phyloP scores from a whole-genome alignment of 1,140 invertebrate genomes.

The Drosophila suzukii region DNA sequence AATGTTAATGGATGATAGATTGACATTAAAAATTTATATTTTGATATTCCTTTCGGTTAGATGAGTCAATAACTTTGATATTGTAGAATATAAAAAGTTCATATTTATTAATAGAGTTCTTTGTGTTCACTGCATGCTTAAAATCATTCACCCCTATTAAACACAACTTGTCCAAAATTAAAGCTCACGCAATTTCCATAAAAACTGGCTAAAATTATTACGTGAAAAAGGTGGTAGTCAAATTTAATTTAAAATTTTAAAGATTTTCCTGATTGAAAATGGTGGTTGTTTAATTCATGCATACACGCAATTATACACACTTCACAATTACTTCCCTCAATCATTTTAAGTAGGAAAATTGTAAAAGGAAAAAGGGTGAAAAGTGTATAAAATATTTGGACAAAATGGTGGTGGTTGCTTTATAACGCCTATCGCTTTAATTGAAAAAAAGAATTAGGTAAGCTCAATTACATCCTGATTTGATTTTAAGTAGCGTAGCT shows the following conservation, averaged over 20 bases:
- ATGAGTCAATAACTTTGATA: too few relatives aligned
- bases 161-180: neutral
- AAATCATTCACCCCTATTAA: neutral
- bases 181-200: neutral
- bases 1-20: too few relatives aligned
- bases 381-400: neutral
- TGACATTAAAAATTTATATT: neutral
- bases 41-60: neutral
- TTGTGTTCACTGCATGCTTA: too few relatives aligned
- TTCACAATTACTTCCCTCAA: constrained; percentile 7
- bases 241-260: neutral
- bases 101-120: neutral
- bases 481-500: neutral
- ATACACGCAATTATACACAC: constrained; percentile 3
- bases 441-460: neutral
- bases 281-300: constrained; percentile 10
- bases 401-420: constrained; percentile 29
- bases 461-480: neutral
- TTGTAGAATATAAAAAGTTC: too few relatives aligned
- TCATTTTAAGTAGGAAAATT: neutral
- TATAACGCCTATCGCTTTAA: neutral
- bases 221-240: neutral
- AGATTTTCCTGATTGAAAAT: neutral
- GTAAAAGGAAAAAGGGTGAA: constrained; percentile 11
- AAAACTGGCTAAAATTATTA: neutral